phyloP scores from a whole-genome alignment of 2,888 invertebrate species.

The Tachina fera region DNA sequence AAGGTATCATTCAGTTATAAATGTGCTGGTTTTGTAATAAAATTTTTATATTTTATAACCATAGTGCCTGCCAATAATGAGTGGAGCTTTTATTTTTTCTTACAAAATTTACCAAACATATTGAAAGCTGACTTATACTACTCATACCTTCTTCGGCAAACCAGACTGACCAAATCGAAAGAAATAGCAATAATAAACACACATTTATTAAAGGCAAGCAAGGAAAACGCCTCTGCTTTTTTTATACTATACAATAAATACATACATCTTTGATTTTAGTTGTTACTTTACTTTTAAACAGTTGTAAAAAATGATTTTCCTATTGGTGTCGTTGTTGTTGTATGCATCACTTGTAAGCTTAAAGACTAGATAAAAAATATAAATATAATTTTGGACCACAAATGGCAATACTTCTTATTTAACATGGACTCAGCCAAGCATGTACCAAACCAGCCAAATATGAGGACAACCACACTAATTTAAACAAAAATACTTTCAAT shows the following conservation, averaged over 20 bases:
- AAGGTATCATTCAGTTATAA: too few species aligned
- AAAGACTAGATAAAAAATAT: constrained; percentile 45
- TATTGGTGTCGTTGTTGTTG: not conserved
- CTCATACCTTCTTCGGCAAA: not conserved
- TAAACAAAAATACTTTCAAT: constrained; percentile 4
- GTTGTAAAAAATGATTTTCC: not conserved
- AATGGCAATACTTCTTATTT: constrained; percentile 47
- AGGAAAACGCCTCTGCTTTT: constrained; percentile 59
- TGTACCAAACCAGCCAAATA: constrained; percentile 45
- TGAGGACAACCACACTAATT: constrained; percentile 27
- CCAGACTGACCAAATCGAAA: not conserved
- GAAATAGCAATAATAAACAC: constrained; percentile 8
- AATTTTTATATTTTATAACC: too few species aligned
- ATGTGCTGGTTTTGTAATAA: too few species aligned
- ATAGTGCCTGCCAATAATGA: not conserved
- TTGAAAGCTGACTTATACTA: not conserved
- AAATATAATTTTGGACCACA: constrained; percentile 52
- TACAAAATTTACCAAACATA: constrained; percentile 5
- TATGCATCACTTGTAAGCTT: constrained; percentile 46
- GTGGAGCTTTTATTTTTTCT: not conserved
- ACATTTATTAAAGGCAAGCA: constrained; percentile 47
- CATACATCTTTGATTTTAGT: not conserved
- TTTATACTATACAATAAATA: not conserved
- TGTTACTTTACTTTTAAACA: constrained; percentile 8
- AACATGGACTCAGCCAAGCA: constrained; percentile 47